Evolutionary conservation across 2,797 vertebrate species (phyloP).

Genomic region (Cheirogaleus major): DNA sequence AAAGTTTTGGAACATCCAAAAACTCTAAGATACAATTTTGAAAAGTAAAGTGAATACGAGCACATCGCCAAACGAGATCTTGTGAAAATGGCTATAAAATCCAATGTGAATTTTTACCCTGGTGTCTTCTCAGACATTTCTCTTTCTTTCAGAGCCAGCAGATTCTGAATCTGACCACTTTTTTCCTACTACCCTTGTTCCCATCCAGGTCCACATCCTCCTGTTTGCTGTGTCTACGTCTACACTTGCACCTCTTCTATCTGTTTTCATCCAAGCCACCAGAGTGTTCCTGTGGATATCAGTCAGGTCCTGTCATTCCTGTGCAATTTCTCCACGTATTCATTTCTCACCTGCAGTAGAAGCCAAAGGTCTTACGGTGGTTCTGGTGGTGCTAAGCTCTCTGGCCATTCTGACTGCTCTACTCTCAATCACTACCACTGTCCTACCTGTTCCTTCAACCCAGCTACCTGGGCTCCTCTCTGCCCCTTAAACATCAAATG

Average conservation of each 20-base stretch:
- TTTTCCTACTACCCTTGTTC: not conserved
- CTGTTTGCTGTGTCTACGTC: not conserved
- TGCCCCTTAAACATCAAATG: not conserved
- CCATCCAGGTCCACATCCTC: too few relatives aligned
- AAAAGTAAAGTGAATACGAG: not conserved
- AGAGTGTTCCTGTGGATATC: not conserved
- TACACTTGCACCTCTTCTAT: fast-evolving
- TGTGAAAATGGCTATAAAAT: not conserved
- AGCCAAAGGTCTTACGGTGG: not conserved
- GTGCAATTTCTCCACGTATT: fast-evolving
- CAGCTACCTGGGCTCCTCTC: not conserved
- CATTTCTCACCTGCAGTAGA: not conserved
- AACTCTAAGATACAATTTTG: not conserved
- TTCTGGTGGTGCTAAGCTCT: fast-evolving
- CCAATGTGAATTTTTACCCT: not conserved
- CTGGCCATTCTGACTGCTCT: not conserved
- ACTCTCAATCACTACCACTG: fast-evolving
- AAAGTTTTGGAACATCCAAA: not conserved
- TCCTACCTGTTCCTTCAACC: not conserved
- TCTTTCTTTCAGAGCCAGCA: not conserved
- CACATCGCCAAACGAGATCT: not conserved
- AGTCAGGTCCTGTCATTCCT: too few relatives aligned
- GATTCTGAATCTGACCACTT: not conserved
- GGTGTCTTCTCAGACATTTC: not conserved
- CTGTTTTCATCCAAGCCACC: not conserved